Evolutionary conservation across 2,888 invertebrate species (phyloP).

Genomic region (Coenonympha arcania): DNA sequence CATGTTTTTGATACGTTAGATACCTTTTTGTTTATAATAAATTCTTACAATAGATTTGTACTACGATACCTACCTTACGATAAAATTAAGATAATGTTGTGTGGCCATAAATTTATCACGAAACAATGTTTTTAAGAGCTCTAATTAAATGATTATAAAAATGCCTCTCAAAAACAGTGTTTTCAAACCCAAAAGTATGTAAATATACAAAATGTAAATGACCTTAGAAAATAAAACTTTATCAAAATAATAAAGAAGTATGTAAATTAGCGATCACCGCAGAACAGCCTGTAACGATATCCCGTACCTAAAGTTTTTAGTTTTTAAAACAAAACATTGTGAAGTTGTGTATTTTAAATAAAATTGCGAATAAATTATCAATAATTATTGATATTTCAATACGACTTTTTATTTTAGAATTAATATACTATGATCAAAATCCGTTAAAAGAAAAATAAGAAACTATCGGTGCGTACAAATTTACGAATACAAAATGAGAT

Average conservation of each 20-base stretch:
- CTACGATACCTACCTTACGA: slow-evolving; percentile 53
- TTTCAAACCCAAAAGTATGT: slow-evolving; percentile 51
- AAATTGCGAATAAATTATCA: slow-evolving; percentile 75
- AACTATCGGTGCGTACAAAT: too few relatives aligned
- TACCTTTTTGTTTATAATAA: background rate
- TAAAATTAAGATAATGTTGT: slow-evolving; percentile 63
- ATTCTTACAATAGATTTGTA: slow-evolving; percentile 42
- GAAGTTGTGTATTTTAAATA: slow-evolving; percentile 75
- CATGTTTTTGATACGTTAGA: slow-evolving; percentile 15
- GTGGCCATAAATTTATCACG: slow-evolving; percentile 63
- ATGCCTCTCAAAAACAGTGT: slow-evolving; percentile 37
- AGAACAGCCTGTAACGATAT: slow-evolving; percentile 64
- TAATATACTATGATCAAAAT: background rate
- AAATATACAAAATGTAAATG: slow-evolving; percentile 65
- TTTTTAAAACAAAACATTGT: slow-evolving; percentile 71
- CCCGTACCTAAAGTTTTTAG: slow-evolving; percentile 71
- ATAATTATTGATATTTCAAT: slow-evolving; percentile 66
- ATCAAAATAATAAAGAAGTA: slow-evolving; percentile 41
- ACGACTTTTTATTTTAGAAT: slow-evolving; percentile 34
- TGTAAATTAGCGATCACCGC: slow-evolving; percentile 64
- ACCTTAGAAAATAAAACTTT: slow-evolving; percentile 57
- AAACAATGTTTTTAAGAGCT: slow-evolving; percentile 44
- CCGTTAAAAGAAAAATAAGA: background rate
- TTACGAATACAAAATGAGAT: background rate
- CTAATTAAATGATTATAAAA: slow-evolving; percentile 20